Evolutionary conservation across 2,797 vertebrate genomes (phyloP).

Genomic region (Urocyon cinereoargenteus): DNA sequence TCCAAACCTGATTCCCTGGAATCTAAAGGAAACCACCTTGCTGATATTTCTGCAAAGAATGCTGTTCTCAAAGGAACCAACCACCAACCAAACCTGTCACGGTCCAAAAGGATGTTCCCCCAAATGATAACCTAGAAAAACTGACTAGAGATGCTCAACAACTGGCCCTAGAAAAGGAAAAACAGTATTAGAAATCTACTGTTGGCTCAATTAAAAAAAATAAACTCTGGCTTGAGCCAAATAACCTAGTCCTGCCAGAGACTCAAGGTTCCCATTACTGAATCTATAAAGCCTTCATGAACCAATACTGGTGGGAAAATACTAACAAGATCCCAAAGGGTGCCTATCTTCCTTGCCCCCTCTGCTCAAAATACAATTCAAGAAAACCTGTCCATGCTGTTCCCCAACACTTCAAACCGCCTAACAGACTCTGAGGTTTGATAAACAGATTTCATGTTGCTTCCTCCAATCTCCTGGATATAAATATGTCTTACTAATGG

Average conservation of each 20-base stretch:
- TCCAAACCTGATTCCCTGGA: not conserved
- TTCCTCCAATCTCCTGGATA: not conserved
- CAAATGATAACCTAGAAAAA: not conserved
- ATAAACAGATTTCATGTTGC: not conserved
- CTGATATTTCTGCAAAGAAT: not conserved
- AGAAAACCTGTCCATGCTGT: not conserved
- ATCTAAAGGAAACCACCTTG: not conserved
- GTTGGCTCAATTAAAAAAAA: not conserved
- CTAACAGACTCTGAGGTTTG: not conserved
- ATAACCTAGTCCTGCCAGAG: not conserved
- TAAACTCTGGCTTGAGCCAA: not conserved
- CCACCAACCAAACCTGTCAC: not conserved
- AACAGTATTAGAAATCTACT: not conserved
- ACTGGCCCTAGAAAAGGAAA: not conserved
- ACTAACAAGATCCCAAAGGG: not conserved
- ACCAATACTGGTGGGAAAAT: not conserved
- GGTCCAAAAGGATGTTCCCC: not conserved
- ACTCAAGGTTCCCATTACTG: not conserved
- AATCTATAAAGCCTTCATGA: not conserved
- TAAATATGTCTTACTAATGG: not conserved
- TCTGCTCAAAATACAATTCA: not conserved
- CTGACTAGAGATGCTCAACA: not conserved
- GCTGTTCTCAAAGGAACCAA: not conserved
- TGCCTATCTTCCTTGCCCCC: not conserved
- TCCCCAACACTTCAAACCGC: not conserved